These are phyloP conservation scores for Rhinatrema bivittatum DNA, from an alignment of 2,797 vertebrate species.

Conservation along the genomic window DNA sequence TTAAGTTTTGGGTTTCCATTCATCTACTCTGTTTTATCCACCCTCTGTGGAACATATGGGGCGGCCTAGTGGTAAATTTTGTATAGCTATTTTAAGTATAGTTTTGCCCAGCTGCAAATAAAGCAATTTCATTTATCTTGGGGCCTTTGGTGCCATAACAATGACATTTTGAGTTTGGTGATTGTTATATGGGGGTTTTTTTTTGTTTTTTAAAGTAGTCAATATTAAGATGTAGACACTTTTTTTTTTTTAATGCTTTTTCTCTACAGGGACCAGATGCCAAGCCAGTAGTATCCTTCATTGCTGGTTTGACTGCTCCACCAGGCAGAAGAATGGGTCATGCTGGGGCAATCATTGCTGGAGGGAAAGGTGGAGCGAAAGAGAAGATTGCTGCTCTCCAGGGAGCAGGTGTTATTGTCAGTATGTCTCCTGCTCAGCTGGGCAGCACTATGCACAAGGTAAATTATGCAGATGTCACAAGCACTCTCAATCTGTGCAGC, in stretches of 20 bases:
- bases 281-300: slow-evolving; percentile 96
- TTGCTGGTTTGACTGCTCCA: slow-evolving; percentile 91
- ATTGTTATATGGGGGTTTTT: no score
- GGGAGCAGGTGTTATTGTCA: slow-evolving; percentile 84
- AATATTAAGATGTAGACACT: no score
- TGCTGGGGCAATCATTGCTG: slow-evolving; percentile 93
- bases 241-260: neutral
- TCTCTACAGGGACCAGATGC: slow-evolving; percentile 71
- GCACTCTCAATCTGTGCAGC: fast-evolving
- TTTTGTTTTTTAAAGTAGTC: no score
- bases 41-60: no score
- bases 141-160: no score
- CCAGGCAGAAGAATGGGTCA: slow-evolving; percentile 95
- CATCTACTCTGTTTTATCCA: no score
- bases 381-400: slow-evolving; percentile 98
- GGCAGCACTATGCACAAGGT: slow-evolving; percentile 97
- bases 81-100: no score
- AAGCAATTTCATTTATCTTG: no score
- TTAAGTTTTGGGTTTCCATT: no score
- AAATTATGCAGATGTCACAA: slow-evolving; percentile 10
- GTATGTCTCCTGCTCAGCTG: slow-evolving; percentile 94
- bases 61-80: no score
- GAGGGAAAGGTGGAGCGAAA: slow-evolving; percentile 94
- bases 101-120: no score
- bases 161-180: no score